phyloP scores from a whole-genome alignment of 1,140 invertebrate genomes.

The Drosophila pallidifrons region DNA sequence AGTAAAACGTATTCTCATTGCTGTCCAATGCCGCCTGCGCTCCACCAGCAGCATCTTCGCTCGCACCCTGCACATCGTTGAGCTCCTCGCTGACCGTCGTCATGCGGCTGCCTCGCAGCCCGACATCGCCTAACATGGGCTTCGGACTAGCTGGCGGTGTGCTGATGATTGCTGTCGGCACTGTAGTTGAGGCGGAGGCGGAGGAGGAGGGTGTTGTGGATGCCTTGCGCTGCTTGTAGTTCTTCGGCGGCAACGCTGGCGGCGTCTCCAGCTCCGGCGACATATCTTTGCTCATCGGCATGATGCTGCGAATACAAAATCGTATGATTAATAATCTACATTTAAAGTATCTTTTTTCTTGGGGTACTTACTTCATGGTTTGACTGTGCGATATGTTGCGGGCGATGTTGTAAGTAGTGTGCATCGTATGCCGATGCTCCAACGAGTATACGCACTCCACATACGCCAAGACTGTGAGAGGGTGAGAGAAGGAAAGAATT shows the following conservation, averaged over 20 bases:
- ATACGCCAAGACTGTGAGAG: slow-evolving; percentile 94
- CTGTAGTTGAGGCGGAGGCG: slow-evolving; percentile 8
- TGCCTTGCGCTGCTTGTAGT: slow-evolving; percentile 71
- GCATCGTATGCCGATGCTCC: slow-evolving; percentile 89
- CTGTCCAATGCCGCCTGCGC: slow-evolving; percentile 33
- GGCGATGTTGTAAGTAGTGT: slow-evolving; percentile 89
- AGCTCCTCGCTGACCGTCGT: slow-evolving; percentile 76
- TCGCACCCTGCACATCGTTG: slow-evolving; percentile 42
- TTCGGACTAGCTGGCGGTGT: slow-evolving; percentile 83
- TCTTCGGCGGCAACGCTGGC: slow-evolving; percentile 92
- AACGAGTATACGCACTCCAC: slow-evolving; percentile 92
- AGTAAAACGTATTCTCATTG: slow-evolving; percentile 66
- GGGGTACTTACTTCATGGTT: slow-evolving; percentile 81
- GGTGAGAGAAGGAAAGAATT: background rate
- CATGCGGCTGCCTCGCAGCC: slow-evolving; percentile 62
- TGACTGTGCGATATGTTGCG: slow-evolving; percentile 84
- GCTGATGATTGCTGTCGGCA: slow-evolving; percentile 62
- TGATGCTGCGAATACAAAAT: slow-evolving; percentile 49
- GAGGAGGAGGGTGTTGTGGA: slow-evolving; percentile 22
- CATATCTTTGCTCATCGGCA: slow-evolving; percentile 72
- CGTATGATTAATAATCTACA: background rate
- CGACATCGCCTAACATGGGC: slow-evolving; percentile 50
- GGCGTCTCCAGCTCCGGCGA: slow-evolving; percentile 86
- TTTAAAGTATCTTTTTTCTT: background rate
- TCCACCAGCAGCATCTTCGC: slow-evolving; percentile 20